These are phyloP conservation scores for Anguilla anguilla DNA, from an alignment of 2,797 vertebrate species.

Conservation along the genomic window DNA sequence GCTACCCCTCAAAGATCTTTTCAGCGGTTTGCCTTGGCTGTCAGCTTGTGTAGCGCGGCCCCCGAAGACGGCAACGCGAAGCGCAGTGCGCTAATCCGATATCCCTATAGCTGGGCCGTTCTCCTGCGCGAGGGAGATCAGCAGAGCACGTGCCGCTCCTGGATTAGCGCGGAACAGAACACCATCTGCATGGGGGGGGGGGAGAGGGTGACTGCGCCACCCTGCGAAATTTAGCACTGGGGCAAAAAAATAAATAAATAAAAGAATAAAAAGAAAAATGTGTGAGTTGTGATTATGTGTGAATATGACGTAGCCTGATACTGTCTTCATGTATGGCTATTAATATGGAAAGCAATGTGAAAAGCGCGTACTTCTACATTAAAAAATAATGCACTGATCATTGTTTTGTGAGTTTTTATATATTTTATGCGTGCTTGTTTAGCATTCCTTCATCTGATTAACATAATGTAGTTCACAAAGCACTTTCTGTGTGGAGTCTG, in stretches of 20 bases:
- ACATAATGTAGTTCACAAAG: neutral
- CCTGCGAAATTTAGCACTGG: neutral
- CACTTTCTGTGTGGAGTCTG: neutral
- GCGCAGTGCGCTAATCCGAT: slow-evolving; percentile 1
- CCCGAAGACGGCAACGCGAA: neutral
- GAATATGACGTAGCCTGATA: neutral
- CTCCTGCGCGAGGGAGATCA: neutral
- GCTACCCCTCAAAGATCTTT: neutral
- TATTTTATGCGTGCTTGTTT: neutral
- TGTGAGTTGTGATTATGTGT: neutral
- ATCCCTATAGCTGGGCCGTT: neutral
- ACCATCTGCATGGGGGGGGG: slow-evolving; percentile 17
- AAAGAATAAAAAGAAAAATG: neutral
- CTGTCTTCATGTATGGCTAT: neutral
- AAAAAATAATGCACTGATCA: neutral
- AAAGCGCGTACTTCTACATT: neutral
- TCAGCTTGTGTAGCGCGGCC: neutral
- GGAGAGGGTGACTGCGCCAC: neutral
- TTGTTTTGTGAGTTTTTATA: neutral
- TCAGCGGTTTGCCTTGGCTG: neutral
- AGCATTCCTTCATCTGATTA: neutral
- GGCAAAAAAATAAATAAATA: neutral
- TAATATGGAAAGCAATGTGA: neutral
- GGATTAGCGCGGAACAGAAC: slow-evolving; percentile 18
- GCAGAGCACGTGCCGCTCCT: neutral